Conservation (phyloP, 1,140 invertebrate species). For the Sipha flava region DNA sequence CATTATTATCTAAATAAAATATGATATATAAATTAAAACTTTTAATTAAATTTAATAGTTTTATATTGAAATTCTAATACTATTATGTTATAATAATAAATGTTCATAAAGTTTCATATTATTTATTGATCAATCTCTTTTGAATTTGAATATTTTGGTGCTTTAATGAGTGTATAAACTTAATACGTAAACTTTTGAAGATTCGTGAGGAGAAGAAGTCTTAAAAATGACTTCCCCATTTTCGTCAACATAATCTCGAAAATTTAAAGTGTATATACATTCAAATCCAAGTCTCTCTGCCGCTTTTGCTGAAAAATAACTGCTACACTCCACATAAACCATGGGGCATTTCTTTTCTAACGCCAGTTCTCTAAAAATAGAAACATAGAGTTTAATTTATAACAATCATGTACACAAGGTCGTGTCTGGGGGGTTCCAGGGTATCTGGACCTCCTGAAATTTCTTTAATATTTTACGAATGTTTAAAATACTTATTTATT, state of each 20-base stretch:
- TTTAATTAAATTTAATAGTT: no score
- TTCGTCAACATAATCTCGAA: slow-evolving; percentile 53
- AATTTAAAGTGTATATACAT: slow-evolving; percentile 53
- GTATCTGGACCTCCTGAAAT: no score
- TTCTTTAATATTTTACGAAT: no score
- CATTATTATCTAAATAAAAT: no score
- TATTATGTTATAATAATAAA: no score
- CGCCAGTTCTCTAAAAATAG: slow-evolving; percentile 51
- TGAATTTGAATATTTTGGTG: neutral
- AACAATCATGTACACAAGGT: neutral
- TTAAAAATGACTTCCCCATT: slow-evolving; percentile 51
- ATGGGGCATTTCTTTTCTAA: slow-evolving; percentile 48
- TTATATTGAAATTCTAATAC: no score
- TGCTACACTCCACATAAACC: slow-evolving; percentile 56
- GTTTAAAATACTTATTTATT: no score
- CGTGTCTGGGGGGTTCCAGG: no score
- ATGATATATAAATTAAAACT: no score
- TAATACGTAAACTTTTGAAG: slow-evolving; percentile 37
- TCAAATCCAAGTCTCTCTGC: slow-evolving; percentile 59
- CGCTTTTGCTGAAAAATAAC: slow-evolving; percentile 59
- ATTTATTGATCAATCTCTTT: neutral
- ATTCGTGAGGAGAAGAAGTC: slow-evolving; percentile 50
- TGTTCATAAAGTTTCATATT: no score
- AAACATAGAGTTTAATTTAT: neutral
- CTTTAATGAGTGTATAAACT: neutral